Evolutionary conservation across 2,888 invertebrate genomes (phyloP).

Genomic region (Mantis religiosa): DNA sequence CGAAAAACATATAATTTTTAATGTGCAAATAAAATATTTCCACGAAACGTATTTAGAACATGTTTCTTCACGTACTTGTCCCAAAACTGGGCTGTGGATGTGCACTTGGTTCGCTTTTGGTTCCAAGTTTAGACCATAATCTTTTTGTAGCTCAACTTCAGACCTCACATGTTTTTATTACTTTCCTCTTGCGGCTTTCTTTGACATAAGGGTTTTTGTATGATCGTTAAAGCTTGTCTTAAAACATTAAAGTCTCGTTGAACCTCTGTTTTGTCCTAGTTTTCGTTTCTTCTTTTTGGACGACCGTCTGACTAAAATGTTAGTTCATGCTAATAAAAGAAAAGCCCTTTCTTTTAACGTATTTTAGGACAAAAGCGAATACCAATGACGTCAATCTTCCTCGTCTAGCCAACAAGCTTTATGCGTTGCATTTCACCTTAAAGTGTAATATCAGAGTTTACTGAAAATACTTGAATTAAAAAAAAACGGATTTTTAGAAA

Average conservation of each 20-base stretch:
- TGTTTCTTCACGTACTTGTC: neutral
- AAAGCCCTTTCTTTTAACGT: too few species aligned
- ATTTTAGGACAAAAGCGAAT: too few species aligned
- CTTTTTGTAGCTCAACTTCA: neutral
- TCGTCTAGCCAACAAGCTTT: too few species aligned
- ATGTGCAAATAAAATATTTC: too few species aligned
- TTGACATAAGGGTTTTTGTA: neutral
- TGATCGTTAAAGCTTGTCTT: neutral
- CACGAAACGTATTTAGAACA: neutral
- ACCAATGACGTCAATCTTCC: too few species aligned
- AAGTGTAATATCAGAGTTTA: too few species aligned
- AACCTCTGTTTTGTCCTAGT: neutral
- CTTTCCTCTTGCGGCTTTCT: neutral
- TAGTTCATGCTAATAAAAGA: too few species aligned
- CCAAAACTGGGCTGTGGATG: too few species aligned
- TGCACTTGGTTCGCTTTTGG: neutral
- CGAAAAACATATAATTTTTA: too few species aligned
- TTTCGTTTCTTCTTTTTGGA: neutral
- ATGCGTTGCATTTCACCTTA: too few species aligned
- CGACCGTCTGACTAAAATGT: neutral
- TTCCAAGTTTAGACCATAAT: neutral
- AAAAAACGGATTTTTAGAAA: too few species aligned
- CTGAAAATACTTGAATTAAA: too few species aligned
- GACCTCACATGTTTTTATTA: slow-evolving; percentile 2
- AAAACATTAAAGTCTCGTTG: neutral